Evolutionary conservation across 2,888 invertebrate species (phyloP).

Genomic region (Epinotia nisella): DNA sequence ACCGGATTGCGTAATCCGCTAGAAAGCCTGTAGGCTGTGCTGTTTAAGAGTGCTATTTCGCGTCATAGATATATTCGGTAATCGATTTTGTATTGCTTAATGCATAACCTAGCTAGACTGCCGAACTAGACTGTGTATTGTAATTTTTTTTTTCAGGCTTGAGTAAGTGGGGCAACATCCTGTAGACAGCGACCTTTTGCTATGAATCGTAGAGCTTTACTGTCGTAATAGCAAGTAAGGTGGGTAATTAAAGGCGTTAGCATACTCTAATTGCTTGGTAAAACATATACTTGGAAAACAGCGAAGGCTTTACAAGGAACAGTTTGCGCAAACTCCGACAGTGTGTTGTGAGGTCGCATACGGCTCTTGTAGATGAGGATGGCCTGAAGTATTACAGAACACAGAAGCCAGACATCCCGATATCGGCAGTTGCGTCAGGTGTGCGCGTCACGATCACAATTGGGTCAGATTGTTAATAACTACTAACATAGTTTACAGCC

Average conservation of each 20-base stretch:
- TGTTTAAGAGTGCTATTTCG: conserved; percentile 57
- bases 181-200: conserved; percentile 7
- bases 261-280: conserved; percentile 29
- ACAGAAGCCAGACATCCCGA: conserved; percentile 64
- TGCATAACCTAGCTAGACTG: conserved; percentile 42
- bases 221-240: conserved; percentile 39
- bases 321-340: conserved; percentile 11
- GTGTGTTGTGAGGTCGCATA: conserved; percentile 44
- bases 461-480: conserved; percentile 77
- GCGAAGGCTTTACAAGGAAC: conserved; percentile 14
- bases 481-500: conserved; percentile 72
- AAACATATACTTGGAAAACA: conserved; percentile 34
- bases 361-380: conserved; percentile 47
- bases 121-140: conserved; percentile 32
- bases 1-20: conserved; percentile 61
- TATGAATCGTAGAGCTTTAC: conserved; percentile 37
- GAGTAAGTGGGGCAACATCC: conserved; percentile 33
- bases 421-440: conserved; percentile 72
- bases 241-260: conserved; percentile 39
- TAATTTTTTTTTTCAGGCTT: conserved; percentile 17
- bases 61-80: conserved; percentile 54
- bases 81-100: conserved; percentile 60
- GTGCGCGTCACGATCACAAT: conserved; percentile 73
- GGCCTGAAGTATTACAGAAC: conserved; percentile 52
- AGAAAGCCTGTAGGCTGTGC: conserved; percentile 53